Base-by-base conservation (phyloP, 2,797 vertebrate species). In the Pygocentrus nattereri region DNA sequence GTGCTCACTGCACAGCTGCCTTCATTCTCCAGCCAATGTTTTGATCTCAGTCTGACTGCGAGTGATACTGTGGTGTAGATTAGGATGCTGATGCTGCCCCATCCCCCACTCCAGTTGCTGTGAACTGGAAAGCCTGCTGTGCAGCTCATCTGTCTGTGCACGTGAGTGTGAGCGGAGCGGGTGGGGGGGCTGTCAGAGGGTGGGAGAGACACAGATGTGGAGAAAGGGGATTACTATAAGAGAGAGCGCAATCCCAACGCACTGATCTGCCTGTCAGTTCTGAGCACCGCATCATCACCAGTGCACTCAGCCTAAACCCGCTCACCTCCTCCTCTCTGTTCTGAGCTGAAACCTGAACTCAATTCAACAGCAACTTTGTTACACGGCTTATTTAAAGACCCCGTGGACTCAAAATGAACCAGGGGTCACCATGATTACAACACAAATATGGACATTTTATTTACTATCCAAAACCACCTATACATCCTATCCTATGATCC, bases 51-150 rank as follows among this genome's bases (percentile, higher is more conserved):
- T 11, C 12, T 62, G 58, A 61, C 3, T 27, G 59, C 16, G 59
- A 31, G 59, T 4, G 59, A 4, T 13, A 62, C 59, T 30, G 25
- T 1, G 18, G 59, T 31, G 59, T 30, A 62, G 59, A 62, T 62
- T 31, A 62, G 59, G 56, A 62, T 15, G 59, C 59, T 62, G 59
- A 62, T 62, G 59, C 25, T 27, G 6, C 56, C 1, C 59, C 27
- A 27, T 3, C 59, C 59, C 59, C 59, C 59, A 27, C 59, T 25
- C 25, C 59, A 30, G 25, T 31, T 3, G 12, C 59, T 18, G 25
- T 30, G 56, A n/a, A 25, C 56, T 59, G 56, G 56, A 59, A 59
- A 23, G n/a, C 59, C 56, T 59, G 56, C 56, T 62, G 59, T 62
- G 59, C 59, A 11, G 15, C 59, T 62, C 59, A 59, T 27, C 56